Base-by-base conservation (phyloP, 2,888 invertebrate genomes). In the Latrodectus hesperus region DNA sequence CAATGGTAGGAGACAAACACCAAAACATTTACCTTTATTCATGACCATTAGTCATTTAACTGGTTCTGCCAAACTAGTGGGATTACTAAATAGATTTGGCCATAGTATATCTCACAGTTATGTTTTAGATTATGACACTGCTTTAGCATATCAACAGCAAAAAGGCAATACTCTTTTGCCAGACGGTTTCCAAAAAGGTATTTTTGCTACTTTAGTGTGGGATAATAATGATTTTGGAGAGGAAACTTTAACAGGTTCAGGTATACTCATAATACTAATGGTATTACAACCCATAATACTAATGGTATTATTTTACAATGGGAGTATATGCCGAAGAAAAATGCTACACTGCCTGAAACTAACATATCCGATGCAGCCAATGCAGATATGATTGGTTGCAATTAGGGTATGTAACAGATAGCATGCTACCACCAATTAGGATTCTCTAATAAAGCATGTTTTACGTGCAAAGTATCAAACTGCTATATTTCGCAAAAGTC, bases 271-370 rank as follows among this genome's bases (percentile, higher is more conserved):
- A 22, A 22, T 1, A 1, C 68, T 17, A 67, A 77, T 77, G 77
- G 67, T 49, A 77, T 77, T n/a, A 49, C n/a, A n/a, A n/a, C n/a
- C 22, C 22, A 22, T 22, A 22, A 22, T 1, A 1, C 68, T 17
- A 67, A 77, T 77, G 77, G 67, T 49, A 77, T 77, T n/a, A 49
- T 77, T 65, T n/a, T 77, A 17, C 68, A 77, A 49, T 51, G 38
- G 55, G 38, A 75, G 5, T 26, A 22, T 49, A 17, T 6, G 38
- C 38, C 4, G 38, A 38, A 38, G 4, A 38, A 38, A 38, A 38
- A 3, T 6, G 38, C 6, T 38, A 38, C 38, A 38, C 60, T 16
- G 60, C n/a, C 11, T 12, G 60, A 60, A 60, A 60, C 60, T 60
- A 10, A n/a, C 60, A 60, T n/a, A 16, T 11, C 6, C 60, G n/a